These are phyloP conservation scores for Jaculus jaculus DNA, from an alignment of 2,113 vertebrate genomes.

Conservation along the genomic window DNA sequence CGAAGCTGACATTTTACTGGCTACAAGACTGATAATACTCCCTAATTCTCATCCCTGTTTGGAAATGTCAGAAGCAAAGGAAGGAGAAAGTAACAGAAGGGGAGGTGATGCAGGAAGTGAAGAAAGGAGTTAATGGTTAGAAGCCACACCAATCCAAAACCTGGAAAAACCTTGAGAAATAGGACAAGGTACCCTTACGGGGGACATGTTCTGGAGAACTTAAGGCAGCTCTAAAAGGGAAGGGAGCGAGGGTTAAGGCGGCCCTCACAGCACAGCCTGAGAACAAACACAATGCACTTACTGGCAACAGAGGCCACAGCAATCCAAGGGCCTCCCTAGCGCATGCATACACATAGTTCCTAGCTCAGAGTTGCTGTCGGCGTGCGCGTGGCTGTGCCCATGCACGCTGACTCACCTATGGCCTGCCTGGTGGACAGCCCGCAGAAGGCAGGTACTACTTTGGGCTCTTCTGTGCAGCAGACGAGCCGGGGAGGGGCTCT, in stretches of 20 bases:
- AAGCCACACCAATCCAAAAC: conserved; percentile 30
- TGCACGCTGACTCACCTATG: no score
- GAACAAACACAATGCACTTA: conserved; percentile 46
- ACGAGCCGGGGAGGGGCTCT: neutral
- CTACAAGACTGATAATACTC: conserved; percentile 16
- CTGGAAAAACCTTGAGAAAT: conserved; percentile 51
- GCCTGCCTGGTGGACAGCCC: neutral
- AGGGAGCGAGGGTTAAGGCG: conserved; percentile 70
- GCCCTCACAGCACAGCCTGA: conserved; percentile 68
- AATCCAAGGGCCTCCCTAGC: neutral
- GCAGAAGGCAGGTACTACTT: neutral
- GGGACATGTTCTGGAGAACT: conserved; percentile 59
- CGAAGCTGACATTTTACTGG: neutral
- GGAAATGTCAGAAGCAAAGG: conserved; percentile 1
- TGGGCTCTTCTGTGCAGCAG: neutral
- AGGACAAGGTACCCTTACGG: conserved; percentile 3
- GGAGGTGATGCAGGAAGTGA: neutral
- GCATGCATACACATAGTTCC: conserved; percentile 13
- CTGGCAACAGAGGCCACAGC: neutral
- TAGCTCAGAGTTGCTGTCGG: neutral
- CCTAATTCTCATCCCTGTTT: neutral
- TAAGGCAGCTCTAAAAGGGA: conserved; percentile 76
- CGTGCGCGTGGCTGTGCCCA: conserved; percentile 9
- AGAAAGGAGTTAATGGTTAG: neutral
- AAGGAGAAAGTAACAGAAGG: neutral